phyloP scores from a whole-genome alignment of 2,888 invertebrate genomes.

The Heteromurus nitidus region DNA sequence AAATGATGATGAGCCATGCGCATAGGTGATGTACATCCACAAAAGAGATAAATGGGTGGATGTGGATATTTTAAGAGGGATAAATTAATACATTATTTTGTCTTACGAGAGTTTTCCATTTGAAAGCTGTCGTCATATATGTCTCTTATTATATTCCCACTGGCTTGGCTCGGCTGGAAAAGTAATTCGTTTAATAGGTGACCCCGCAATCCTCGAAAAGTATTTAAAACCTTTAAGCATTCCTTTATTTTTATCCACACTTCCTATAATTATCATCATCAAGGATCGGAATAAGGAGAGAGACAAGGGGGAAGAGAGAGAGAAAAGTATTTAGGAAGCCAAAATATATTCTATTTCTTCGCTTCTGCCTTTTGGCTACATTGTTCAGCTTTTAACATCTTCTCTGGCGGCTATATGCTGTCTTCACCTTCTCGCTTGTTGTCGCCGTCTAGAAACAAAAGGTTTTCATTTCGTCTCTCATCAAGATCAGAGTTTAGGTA shows the following conservation, averaged over 20 bases:
- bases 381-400: not conserved
- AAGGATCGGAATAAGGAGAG: slow-evolving; percentile 6
- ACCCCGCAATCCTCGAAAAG: too few relatives aligned
- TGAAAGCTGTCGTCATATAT: slow-evolving; percentile 62
- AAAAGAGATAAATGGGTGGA: slow-evolving; percentile 20
- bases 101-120: slow-evolving; percentile 62
- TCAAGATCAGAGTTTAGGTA: slow-evolving; percentile 13
- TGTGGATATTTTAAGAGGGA: slow-evolving; percentile 47
- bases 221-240: too few relatives aligned
- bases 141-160: too few relatives aligned
- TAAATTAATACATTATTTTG: slow-evolving; percentile 63
- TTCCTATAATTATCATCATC: slow-evolving; percentile 51
- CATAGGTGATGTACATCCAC: too few relatives aligned
- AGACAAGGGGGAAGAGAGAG: too few relatives aligned
- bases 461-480: slow-evolving; percentile 57
- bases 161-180: too few relatives aligned
- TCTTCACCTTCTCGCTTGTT: slow-evolving; percentile 28
- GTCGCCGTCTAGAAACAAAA: slow-evolving; percentile 66
- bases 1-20: not conserved
- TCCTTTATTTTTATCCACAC: too few relatives aligned
- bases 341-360: too few relatives aligned
- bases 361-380: not conserved
- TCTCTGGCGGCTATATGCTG: slow-evolving; percentile 31
- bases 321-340: not conserved
- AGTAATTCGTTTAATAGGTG: too few relatives aligned